Conservation (phyloP, 1,140 invertebrate species). For the Drosophila dunni region DNA sequence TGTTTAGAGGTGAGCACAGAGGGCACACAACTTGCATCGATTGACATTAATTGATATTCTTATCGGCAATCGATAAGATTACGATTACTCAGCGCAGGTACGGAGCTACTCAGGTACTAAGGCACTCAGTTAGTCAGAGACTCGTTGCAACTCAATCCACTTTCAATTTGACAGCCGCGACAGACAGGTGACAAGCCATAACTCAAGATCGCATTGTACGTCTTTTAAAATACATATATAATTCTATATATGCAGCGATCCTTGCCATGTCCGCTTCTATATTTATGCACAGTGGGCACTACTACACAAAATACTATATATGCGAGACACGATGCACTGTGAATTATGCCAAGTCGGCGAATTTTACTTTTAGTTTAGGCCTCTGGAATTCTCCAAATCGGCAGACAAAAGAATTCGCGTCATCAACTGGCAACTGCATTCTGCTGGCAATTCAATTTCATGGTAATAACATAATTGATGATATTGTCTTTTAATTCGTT, state of each 20-base stretch:
- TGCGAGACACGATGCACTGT: conserved; percentile 71
- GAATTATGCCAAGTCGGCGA: conserved; percentile 32
- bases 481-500: conserved; percentile 84
- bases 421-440: not conserved
- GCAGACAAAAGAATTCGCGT: conserved; percentile 51
- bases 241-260: conserved; percentile 41
- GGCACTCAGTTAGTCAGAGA: conserved; percentile 6
- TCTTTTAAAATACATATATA: not conserved
- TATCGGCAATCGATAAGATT: conserved; percentile 74
- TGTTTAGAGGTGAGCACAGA: conserved; percentile 8
- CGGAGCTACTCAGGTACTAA: too few relatives aligned
- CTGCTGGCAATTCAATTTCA: conserved; percentile 42
- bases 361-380: conserved; percentile 27
- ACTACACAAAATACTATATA: conserved; percentile 9
- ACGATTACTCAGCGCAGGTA: conserved; percentile 50
- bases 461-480: conserved; percentile 83
- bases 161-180: conserved; percentile 84
- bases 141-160: conserved; percentile 74
- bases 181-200: conserved; percentile 84
- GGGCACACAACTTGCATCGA: conserved; percentile 32
- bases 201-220: conserved; percentile 62
- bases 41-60: conserved; percentile 84
- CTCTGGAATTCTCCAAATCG: conserved; percentile 39
- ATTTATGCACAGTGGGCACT: conserved; percentile 55
- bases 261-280: conserved; percentile 72